Conservation (phyloP, 2,113 vertebrate species). For the Pavo muticus region DNA sequence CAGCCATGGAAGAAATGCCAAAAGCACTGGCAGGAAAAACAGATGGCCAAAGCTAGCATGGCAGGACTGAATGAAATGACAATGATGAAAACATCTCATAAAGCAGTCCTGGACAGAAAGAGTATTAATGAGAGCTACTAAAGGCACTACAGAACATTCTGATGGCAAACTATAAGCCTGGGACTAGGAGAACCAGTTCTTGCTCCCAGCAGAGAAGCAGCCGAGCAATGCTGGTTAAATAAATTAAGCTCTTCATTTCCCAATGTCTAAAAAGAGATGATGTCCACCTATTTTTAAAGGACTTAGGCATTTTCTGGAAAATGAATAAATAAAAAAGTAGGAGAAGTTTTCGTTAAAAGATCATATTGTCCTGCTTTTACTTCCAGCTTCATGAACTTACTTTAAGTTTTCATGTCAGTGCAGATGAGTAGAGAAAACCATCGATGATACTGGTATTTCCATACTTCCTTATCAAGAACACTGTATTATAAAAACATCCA, state of each 20-base stretch:
- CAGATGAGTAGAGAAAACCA: background rate
- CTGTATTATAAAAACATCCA: conserved; percentile 4
- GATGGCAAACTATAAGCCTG: rapidly evolving
- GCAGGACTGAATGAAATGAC: background rate
- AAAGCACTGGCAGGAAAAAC: background rate
- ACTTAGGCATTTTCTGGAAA: background rate
- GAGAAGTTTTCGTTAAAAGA: background rate
- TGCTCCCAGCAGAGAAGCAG: background rate
- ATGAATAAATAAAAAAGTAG: background rate
- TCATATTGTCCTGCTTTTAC: background rate
- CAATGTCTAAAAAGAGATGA: background rate
- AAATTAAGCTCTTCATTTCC: background rate
- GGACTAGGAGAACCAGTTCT: background rate
- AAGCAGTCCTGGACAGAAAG: background rate
- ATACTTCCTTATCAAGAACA: conserved; percentile 4
- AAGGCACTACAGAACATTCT: background rate
- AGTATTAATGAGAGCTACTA: background rate
- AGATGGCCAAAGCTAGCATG: background rate
- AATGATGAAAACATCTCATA: background rate
- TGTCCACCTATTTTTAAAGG: background rate
- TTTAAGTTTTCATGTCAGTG: background rate
- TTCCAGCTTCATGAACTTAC: background rate
- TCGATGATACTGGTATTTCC: background rate
- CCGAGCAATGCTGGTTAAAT: background rate
- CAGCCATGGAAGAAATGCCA: background rate